A percentile compares a stretch with the other conserved stretches of the same genome.
These are phyloP conservation scores for Caenorhabditis zanzibari DNA, from an alignment of 2,888 invertebrate genomes.

Conservation along the genomic window DNA sequence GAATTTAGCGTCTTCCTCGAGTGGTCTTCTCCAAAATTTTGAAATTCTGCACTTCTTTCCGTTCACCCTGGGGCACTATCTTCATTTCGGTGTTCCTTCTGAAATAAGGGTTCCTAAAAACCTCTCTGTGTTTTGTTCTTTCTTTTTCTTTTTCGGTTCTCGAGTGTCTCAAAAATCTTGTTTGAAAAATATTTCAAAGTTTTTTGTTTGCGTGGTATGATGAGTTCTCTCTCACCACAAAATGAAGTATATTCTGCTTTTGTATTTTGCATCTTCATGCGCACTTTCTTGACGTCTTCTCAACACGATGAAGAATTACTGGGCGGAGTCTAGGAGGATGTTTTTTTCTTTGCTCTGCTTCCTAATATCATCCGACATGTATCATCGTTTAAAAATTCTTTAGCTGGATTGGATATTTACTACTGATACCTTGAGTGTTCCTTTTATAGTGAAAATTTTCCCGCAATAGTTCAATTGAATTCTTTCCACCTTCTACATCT, in stretches of 20 bases:
- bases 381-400: slow-evolving; percentile 5
- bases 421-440: neutral
- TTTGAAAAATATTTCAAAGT: neutral
- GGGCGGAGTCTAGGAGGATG: slow-evolving; percentile 15
- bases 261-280: slow-evolving; percentile 6
- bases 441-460: neutral
- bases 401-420: no score
- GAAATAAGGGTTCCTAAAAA: neutral
- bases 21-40: neutral
- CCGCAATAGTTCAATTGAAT: neutral
- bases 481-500: neutral
- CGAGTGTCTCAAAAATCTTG: neutral
- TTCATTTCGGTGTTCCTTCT: neutral
- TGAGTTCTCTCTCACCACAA: slow-evolving; percentile 6
- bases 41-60: neutral
- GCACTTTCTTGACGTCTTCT: slow-evolving; percentile 39
- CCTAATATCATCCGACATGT: slow-evolving; percentile 5
- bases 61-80: neutral
- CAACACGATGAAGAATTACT: slow-evolving; percentile 10
- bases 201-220: slow-evolving; percentile 14
- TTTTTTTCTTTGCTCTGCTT: slow-evolving; percentile 4
- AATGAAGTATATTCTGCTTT: slow-evolving; percentile 19
- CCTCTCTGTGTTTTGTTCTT: slow-evolving; percentile 10
- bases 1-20: neutral
- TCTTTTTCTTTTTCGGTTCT: neutral